Evolutionary conservation across 2,888 invertebrate species (phyloP).

Genomic region (Geophilus truncorum): DNA sequence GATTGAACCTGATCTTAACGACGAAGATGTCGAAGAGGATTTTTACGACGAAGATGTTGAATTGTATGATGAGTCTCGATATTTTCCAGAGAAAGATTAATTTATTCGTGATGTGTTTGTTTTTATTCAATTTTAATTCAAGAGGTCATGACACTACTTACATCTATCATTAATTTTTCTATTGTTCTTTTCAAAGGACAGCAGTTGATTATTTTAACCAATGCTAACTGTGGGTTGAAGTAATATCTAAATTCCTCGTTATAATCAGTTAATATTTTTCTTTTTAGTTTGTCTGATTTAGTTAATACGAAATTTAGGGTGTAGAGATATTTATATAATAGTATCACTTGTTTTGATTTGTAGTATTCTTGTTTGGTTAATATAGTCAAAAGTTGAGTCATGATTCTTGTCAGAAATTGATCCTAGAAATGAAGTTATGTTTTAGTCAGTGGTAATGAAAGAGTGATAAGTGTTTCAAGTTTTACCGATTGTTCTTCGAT

Average conservation of each 20-base stretch:
- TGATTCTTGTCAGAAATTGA: not conserved
- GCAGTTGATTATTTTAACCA: not conserved
- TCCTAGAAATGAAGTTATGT: too few relatives aligned
- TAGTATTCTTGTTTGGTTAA: not conserved
- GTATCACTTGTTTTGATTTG: not conserved
- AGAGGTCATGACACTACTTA: not conserved
- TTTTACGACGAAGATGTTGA: not conserved
- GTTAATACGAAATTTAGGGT: not conserved
- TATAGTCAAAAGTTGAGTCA: not conserved
- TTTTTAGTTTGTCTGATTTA: not conserved
- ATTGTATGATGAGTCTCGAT: too few relatives aligned
- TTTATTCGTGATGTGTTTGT: too few relatives aligned
- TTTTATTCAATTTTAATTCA: too few relatives aligned
- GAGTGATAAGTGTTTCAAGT: too few relatives aligned
- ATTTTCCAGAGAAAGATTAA: too few relatives aligned
- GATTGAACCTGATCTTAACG: not conserved
- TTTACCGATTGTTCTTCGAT: not conserved
- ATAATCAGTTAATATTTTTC: not conserved
- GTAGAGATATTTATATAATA: not conserved
- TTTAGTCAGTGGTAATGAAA: too few relatives aligned
- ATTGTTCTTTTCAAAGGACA: not conserved
- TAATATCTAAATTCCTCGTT: not conserved
- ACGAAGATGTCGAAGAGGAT: not conserved
- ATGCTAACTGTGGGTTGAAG: not conserved
- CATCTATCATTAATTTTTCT: not conserved